Base-by-base conservation (phyloP, 2,888 invertebrate species). In the Suillia variegata region DNA sequence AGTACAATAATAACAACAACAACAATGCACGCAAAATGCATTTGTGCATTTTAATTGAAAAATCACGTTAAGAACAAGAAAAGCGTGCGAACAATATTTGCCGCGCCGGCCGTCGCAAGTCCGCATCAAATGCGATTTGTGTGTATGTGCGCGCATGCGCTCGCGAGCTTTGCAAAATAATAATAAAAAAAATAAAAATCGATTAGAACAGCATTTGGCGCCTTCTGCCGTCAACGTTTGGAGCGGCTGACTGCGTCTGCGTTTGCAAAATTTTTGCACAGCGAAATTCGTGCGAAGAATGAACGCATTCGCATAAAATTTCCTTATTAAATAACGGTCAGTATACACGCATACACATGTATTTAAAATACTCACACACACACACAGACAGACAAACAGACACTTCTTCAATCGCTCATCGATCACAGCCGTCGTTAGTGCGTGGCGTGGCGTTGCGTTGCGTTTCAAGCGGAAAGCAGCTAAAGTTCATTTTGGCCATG, bases 321-420 rank as follows among this genome's bases (percentile, higher is more conserved):
- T 71, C 69, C 73, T 74, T 71, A 71, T 74, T 71, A 71, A 71
- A 71, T 71, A 71, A 71, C 71, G 71, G 71, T 69, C 71, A 54
- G 13, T 20, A 13, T 20, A 20, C 5, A 20, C 20, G 20, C 45
- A 20, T 18, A 45, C 45, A 18, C 8, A n/a, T 8, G 15, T n/a
- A 38, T n/a, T 13, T n/a, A n/a, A n/a, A n/a, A n/a, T n/a, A 38
- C 13, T 4, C 38, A 38, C 38, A 38, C 38, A 38, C 38, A 38
- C 38, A 38, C 38, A n/a, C 38, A n/a, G 12, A 13, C 38, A 38
- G 38, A n/a, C n/a, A n/a, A n/a, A 38, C 4, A 5, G 17, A 4
- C 20, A 20, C 20, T 45, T 5, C n/a, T n/a, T n/a, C n/a, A n/a
- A 45, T 18, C 45, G 18, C 18, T 13, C 38, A 38, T 38, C 38